phyloP scores from a whole-genome alignment of 2,888 invertebrate genomes.

The Neria commutata region DNA sequence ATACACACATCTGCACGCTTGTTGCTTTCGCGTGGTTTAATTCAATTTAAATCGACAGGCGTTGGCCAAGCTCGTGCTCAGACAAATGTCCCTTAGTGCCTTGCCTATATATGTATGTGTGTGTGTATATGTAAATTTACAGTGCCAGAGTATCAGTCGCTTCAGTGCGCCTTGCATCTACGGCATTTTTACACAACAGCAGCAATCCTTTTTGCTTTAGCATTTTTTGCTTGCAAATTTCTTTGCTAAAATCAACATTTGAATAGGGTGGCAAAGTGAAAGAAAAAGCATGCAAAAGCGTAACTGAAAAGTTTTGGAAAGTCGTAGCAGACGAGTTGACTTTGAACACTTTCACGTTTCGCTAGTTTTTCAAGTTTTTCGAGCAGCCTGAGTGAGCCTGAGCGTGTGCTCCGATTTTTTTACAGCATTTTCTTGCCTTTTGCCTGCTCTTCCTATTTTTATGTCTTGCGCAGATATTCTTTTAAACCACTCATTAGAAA shows the following conservation, averaged over 20 bases:
- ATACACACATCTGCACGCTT: not conserved
- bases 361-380: constrained; percentile 44
- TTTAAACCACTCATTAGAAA: constrained; percentile 26
- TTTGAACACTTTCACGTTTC: constrained; percentile 59
- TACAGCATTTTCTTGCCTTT: not conserved
- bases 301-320: not conserved
- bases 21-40: not conserved
- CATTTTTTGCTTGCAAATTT: not conserved
- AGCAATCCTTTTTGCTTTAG: not conserved
- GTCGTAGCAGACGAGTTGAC: constrained; percentile 43
- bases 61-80: too few relatives aligned
- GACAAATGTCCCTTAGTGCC: too few relatives aligned
- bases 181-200: not conserved
- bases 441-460: not conserved
- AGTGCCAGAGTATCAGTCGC: not conserved
- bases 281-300: not conserved
- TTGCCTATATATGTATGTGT: not conserved
- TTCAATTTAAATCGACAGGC: not conserved
- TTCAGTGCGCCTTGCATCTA: not conserved
- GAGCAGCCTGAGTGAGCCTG: not conserved
- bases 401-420: not conserved
- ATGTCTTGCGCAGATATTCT: constrained; percentile 3
- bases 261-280: constrained; percentile 27
- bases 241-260: constrained; percentile 37
- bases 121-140: not conserved